Base-by-base conservation (phyloP, 1,140 invertebrate genomes). In the Manduca sexta region DNA sequence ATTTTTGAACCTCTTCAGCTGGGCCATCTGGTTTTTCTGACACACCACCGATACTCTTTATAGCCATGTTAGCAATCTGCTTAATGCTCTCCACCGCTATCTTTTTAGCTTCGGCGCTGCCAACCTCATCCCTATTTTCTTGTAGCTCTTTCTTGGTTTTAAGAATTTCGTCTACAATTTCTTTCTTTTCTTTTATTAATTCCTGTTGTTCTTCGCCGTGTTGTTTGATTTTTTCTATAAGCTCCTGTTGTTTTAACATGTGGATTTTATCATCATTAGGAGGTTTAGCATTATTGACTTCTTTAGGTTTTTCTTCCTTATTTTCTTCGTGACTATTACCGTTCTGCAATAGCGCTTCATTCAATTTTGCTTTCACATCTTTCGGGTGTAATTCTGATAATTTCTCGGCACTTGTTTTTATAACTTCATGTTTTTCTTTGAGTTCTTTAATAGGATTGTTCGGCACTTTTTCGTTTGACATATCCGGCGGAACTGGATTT, bases 221-320 rank as follows among this genome's bases (percentile, higher is more conserved):
- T 53, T 88, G 87, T 64, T 89, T 88, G 14, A 90, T 79, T 29
- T 87, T 89, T 60, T 89, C 86, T 40, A 85, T 85, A 0, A 90
- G 60, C 57, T 89, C 69, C 54, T 89, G 44, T 56, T 68, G 55
- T 38, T 65, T 60, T 7, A 46, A 57, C 42, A 60, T 52, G 12
- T 68, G 52, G 10, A 56, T 51, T 51, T 60, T 61, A 21, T 62
- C 62, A 45, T 63, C 64, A 42, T 57, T 56, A 1, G 46, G 53
- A 14, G 41, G 49, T 18, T 16, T n/a, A 18, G 31, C 12, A 33
- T 45, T 14, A n/a, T 35, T 17, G 1, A 29, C 42, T 45, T 57
- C 45, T 31, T 52, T 39, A 7, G 45, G 14, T 48, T 52, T 47
- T 21, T 50, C 34, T 44, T 29, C 45, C 49, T 47, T 52, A 18